A percentile compares a stretch with the other conserved stretches of the same genome.
These are phyloP conservation scores for Drosophila triauraria DNA, from an alignment of 1,140 invertebrate genomes.

Conservation along the genomic window DNA sequence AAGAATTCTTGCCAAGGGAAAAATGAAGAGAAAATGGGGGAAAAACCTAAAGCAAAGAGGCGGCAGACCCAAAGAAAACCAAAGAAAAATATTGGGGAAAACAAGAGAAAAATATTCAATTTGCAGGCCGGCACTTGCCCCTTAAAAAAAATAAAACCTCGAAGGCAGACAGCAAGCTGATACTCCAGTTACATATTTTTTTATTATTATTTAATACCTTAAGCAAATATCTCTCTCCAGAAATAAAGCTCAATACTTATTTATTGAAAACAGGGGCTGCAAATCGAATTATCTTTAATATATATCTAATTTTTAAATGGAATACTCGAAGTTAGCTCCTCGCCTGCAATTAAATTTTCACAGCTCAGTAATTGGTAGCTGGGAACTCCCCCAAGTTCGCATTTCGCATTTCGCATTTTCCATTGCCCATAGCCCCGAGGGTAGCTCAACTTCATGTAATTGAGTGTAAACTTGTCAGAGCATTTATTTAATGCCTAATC, in stretches of 20 bases:
- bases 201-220: neutral
- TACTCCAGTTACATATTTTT: neutral
- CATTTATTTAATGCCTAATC: slow-evolving; percentile 68
- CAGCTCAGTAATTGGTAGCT: slow-evolving; percentile 19
- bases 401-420: neutral
- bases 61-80: neutral
- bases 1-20: slow-evolving; percentile 1
- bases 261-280: too few species aligned
- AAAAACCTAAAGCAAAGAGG: slow-evolving; percentile 3
- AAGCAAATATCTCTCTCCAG: neutral
- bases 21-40: slow-evolving; percentile 1
- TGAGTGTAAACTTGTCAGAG: slow-evolving; percentile 52
- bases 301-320: neutral
- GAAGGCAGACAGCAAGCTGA: neutral
- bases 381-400: slow-evolving; percentile 3
- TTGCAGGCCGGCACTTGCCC: neutral
- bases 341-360: slow-evolving; percentile 36
- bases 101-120: slow-evolving; percentile 1
- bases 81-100: slow-evolving; percentile 3
- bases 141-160: neutral
- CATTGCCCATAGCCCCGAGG: neutral
- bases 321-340: neutral
- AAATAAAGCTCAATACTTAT: too few species aligned
- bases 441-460: slow-evolving; percentile 41
- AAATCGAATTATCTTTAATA: neutral